Base-by-base conservation (phyloP, 2,113 vertebrate species). In the Xyrauchen texanus region DNA sequence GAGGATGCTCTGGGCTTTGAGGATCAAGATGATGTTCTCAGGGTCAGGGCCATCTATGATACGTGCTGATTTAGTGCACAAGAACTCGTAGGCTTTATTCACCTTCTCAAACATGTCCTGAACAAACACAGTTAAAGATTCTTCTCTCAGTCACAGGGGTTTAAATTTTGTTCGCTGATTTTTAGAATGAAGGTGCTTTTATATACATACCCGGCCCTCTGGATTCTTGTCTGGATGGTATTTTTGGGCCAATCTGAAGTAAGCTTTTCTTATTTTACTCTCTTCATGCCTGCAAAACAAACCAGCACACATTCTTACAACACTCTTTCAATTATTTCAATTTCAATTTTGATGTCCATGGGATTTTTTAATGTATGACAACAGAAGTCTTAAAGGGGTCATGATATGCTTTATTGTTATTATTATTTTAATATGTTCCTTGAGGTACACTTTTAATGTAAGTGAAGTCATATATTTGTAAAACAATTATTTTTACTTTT, bases 101-200 rank as follows among this genome's bases (percentile, higher is more conserved):
- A 99, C 97, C 87, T 97, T 98, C 88, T 99, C 98, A 94, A 99
- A 99, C 93, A 96, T 97, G 83, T 99, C 97, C 98, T 99, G 79
- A 55, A 82, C 11, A 49, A 6, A 85, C 72, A 53, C 0, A 57
- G 12, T 57, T 57, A 57, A n/a, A 12, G 21, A 49, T 49, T 49
- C 4, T 57, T 13, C 55, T 11, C 6, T 58, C 55, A 58, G 55
- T 58, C 55, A 58, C n/a, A 58, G n/a, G 2, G 2, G 55, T 15
- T 58, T 58, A 58, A 3, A 58, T 58, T 10, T 4, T 13, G 8
- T 62, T 2, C 21, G 3, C 21, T 34, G 21, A 34, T 34, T 34
- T 34, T 34, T 34, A 34, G 21, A 34, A 34, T 34, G 21, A 34
- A 34, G 21, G 21, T 34, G 21, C 21, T 34, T 34, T 61, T 4